Percentiles rank a stretch among this genome's conserved stretches.
phyloP scores from a whole-genome alignment of 2,113 vertebrate species.

The Notarius quadriscutis region DNA sequence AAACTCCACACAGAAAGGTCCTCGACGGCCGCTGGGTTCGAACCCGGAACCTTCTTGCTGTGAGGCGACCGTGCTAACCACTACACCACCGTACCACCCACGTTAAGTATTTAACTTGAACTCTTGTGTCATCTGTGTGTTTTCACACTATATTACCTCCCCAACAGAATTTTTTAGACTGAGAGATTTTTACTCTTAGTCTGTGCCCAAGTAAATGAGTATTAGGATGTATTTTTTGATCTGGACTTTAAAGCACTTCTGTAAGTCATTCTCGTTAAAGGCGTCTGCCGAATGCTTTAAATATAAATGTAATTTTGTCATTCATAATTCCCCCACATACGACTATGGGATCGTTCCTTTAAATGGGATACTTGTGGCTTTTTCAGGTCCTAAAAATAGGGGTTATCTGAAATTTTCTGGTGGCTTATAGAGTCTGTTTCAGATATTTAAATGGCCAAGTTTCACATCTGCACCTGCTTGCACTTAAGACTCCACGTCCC shows the following conservation, averaged over 20 bases:
- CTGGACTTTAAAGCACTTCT: slow-evolving; percentile 17
- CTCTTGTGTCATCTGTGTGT: background rate
- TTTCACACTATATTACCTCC: background rate
- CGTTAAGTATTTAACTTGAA: background rate
- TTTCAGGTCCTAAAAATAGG: slow-evolving; percentile 51
- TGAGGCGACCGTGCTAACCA: too few species aligned
- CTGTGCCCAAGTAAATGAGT: background rate
- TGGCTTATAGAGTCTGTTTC: slow-evolving; percentile 51
- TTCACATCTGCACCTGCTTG: too few species aligned
- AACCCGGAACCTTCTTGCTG: too few species aligned
- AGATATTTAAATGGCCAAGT: slow-evolving; percentile 24
- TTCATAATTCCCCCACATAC: slow-evolving; percentile 39
- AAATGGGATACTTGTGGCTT: slow-evolving; percentile 48
- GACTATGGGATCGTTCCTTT: slow-evolving; percentile 40
- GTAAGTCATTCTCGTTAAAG: background rate
- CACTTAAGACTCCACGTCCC: too few species aligned
- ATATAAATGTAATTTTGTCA: slow-evolving; percentile 41
- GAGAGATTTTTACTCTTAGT: background rate
- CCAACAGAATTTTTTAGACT: background rate
- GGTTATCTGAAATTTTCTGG: slow-evolving; percentile 32
- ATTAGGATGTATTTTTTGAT: background rate
- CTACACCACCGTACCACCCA: too few species aligned
- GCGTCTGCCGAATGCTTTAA: background rate
- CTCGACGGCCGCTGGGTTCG: too few species aligned
- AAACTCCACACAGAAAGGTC: too few species aligned